Conservation (phyloP, 2,797 vertebrate species). For the Antennarius maculatus region DNA sequence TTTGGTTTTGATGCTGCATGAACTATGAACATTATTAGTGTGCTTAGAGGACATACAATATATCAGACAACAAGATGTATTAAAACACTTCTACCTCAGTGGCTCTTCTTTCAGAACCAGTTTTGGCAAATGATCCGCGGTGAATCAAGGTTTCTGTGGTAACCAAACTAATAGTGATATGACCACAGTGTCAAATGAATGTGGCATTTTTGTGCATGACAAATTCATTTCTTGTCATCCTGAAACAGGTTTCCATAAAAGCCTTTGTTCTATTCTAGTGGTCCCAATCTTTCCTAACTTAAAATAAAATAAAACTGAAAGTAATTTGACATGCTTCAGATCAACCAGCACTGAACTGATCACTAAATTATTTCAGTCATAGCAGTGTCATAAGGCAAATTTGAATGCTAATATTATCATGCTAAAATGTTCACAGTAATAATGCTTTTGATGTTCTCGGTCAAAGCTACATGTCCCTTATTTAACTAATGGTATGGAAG, state of each 20-base stretch:
- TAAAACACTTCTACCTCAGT: conserved; percentile 43
- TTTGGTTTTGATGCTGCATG: conserved; percentile 69
- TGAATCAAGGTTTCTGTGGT: conserved; percentile 19
- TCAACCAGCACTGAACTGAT: no score
- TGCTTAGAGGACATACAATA: conserved; percentile 59
- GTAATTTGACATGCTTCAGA: no score
- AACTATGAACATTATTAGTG: conserved; percentile 61
- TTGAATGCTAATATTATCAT: no score
- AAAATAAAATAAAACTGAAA: no score
- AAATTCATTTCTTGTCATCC: neutral
- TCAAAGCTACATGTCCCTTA: no score
- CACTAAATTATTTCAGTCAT: no score
- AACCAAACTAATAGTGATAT: conserved; percentile 17
- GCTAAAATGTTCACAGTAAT: no score
- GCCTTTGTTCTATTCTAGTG: neutral
- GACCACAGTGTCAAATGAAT: conserved; percentile 8
- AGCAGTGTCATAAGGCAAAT: no score
- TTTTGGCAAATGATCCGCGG: conserved; percentile 19
- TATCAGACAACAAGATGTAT: conserved; percentile 45
- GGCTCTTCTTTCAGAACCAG: conserved; percentile 25
- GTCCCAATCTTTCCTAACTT: no score
- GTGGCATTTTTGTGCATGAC: neutral
- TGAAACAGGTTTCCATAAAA: conserved; percentile 2
- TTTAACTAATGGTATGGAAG: no score
- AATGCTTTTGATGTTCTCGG: no score